A percentile compares a stretch with the other conserved stretches of the same genome.
These are phyloP conservation scores for Chloropsis cyanopogon DNA, from an alignment of 2,113 vertebrate genomes.

Conservation along the genomic window DNA sequence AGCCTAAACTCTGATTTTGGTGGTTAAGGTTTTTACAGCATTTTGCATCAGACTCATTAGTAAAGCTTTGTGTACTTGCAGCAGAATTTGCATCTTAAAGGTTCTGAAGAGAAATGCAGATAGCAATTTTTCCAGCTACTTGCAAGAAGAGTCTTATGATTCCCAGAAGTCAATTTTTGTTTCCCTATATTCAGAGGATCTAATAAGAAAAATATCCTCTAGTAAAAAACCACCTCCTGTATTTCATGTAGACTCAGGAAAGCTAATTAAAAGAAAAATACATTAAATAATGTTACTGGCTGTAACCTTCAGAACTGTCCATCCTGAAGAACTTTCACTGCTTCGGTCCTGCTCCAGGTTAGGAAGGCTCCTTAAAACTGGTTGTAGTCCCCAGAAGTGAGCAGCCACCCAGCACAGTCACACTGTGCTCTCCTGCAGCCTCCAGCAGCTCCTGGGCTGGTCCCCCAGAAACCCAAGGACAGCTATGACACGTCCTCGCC, in stretches of 20 bases:
- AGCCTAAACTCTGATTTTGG: neutral
- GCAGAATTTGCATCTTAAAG: neutral
- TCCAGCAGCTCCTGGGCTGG: neutral
- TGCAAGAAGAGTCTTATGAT: neutral
- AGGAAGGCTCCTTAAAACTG: neutral
- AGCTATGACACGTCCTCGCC: neutral
- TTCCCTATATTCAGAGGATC: neutral
- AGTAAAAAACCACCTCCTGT: neutral
- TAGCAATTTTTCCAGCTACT: neutral
- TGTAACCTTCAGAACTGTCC: neutral
- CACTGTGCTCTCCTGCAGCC: neutral
- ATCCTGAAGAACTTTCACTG: neutral
- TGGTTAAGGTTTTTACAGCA: neutral
- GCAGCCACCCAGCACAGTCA: neutral
- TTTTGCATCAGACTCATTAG: neutral
- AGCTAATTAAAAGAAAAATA: neutral
- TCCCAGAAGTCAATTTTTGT: neutral
- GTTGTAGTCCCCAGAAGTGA: neutral
- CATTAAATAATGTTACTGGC: neutral
- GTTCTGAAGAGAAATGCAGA: neutral
- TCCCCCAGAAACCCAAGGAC: neutral
- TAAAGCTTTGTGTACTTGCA: neutral
- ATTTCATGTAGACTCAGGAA: neutral
- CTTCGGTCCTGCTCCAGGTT: neutral
- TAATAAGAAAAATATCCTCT: neutral